Base-by-base conservation (phyloP, 35 echinoderm and acorn worm genomes). In the Apostichopus californicus region DNA sequence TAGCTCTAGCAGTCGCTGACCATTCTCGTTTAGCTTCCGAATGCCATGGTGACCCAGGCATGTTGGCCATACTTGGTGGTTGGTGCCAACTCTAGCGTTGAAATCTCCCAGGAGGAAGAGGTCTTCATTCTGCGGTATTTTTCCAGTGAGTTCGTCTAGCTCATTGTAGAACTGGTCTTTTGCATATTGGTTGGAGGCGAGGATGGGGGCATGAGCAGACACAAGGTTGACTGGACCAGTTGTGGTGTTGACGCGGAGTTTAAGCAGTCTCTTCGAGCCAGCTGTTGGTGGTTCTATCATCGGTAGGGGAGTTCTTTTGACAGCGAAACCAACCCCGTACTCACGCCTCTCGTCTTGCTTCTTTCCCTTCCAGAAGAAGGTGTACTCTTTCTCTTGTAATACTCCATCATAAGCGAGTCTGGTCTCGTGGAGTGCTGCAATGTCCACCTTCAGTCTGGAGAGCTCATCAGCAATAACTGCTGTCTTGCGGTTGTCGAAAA, bases 1-100 rank as follows among this genome's bases (percentile, higher is more conserved):
- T 9, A 93, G 71, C 28, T 94, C 89, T 0, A 86, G 73, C 5
- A 89, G 70, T 5, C 84, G 20, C 56, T 94, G 89, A 5, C 93
- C 93, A 81, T 94, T 94, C 14, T 94, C 93, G 60, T 94, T 94
- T 55, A 94, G 54, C 64, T 78, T 92, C 24, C 80, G 78, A 6
- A 94, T 15, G 55, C 93, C 78, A 57, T 57, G 60, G 15, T 94
- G 77, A 56, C 93, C 93, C 8, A 94, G 4, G 82, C 57, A 84
- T 0, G 20, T 54, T 5, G 73, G 61, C 93, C 93, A 81, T 5
- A 70, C 24, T 12, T 66, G 8, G 59, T 63, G 17, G 55, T 94
- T 87, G 13, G 93, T 56, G 23, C 93, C 93, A 72, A 94, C 75
- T 63, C 93, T 77, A 13, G 85, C 93, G 15, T 94, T 94, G 21